Conservation (phyloP, 2,797 vertebrate genomes). For the Micromesistius poutassou region DNA sequence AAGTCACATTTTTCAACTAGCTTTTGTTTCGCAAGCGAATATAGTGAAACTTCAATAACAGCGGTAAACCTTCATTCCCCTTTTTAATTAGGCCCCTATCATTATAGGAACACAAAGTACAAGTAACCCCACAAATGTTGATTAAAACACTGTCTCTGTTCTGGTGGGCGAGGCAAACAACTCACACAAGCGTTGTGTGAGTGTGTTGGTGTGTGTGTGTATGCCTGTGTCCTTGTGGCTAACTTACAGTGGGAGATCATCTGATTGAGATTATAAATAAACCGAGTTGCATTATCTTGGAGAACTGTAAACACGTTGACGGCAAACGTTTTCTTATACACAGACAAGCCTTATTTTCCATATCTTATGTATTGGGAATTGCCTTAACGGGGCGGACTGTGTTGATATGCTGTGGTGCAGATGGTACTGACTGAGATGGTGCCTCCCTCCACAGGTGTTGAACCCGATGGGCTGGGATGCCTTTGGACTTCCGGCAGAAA, state of each 20-base stretch:
- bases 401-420: neutral
- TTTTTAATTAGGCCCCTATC: too few relatives aligned
- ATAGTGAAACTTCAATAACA: too few relatives aligned
- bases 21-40: too few relatives aligned
- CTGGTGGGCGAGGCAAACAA: neutral
- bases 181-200: neutral
- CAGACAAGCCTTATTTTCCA: neutral
- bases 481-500: slow-evolving; percentile 95
- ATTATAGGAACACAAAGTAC: too few relatives aligned
- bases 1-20: too few relatives aligned
- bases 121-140: neutral
- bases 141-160: neutral
- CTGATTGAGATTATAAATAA: neutral
- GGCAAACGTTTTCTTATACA: neutral
- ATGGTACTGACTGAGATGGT: neutral
- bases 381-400: neutral
- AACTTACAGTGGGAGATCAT: neutral
- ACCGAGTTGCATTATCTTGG: neutral
- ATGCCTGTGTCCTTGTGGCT: neutral
- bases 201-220: too few relatives aligned
- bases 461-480: slow-evolving; percentile 99
- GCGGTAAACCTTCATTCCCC: too few relatives aligned
- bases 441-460: slow-evolving; percentile 77
- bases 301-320: neutral
- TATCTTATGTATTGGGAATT: neutral